Base-by-base conservation (phyloP, 2,888 invertebrate genomes). In the Rhaphigaster nebulosa region DNA sequence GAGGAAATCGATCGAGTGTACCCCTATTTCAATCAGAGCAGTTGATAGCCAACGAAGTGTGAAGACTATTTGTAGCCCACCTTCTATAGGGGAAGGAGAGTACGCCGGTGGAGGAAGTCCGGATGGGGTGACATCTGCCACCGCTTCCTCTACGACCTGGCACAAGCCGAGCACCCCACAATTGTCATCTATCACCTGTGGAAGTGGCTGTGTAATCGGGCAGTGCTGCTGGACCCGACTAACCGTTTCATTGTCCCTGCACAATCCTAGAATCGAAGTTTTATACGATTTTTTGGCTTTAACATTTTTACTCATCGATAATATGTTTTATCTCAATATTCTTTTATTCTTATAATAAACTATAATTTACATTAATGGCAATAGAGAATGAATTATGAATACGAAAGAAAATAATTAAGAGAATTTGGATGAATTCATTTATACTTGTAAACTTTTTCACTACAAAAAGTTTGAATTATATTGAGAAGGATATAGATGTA, bases 111-210 rank as follows among this genome's bases (percentile, higher is more conserved):
- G 84, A 84, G 84, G 84, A 84, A 41, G 84, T 84, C 84, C 84
- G 84, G 84, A 84, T 84, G 84, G 84, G 84, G 84, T 50, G 84
- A 84, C 84, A 84, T 84, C 84, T 84, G 84, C 84, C 84, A 26
- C 84, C 84, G 45, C 84, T 84, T 84, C 84, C 84, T 26, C 45
- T 84, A 84, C 45, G 45, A 45, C 45, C 84, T 45, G 84, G 38
- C 45, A 50, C 84, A 84, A 45, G 20, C 34, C 1, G 70, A 76
- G 70, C 84, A 45, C 41, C 84, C 84, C 84, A 50, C 45, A n/a
- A 84, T 84, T 50, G 84, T 23, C 45, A 50, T 84, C n/a, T 84
- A 41, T 45, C 84, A 84, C 45, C 45, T 84, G 84, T 84, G n/a
- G 45, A 45, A 50, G 45, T 41, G 26, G 45, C 26, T 41, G 34